A percentile compares a stretch with the other conserved stretches of the same genome.
Conservation (phyloP, 2,113 vertebrate species). For the Phrynosoma platyrhinos region DNA sequence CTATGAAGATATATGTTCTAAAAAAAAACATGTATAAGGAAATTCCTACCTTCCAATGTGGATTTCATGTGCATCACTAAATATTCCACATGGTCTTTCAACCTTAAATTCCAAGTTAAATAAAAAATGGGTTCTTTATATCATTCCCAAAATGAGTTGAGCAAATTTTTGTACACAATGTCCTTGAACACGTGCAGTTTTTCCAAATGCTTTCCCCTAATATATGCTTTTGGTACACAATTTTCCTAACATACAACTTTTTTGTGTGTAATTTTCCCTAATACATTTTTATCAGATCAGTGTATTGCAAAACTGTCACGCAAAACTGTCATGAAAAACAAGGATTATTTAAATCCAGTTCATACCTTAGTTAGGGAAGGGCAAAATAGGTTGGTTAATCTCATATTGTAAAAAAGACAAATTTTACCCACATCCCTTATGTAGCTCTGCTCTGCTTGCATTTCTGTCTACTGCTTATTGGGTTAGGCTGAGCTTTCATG, state of each 20-base stretch:
- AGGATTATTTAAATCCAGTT: not conserved
- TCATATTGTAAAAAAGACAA: not conserved
- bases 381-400: not conserved
- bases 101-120: not conserved
- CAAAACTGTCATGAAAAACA: not conserved
- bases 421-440: not conserved
- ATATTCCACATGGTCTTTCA: too few species aligned
- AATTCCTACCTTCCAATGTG: too few species aligned
- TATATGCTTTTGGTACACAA: not conserved
- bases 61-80: too few species aligned
- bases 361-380: not conserved
- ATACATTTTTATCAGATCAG: not conserved
- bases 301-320: not conserved
- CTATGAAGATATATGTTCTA: too few species aligned
- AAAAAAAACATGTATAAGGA: too few species aligned
- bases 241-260: not conserved
- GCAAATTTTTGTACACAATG: not conserved
- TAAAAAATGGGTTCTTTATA: not conserved
- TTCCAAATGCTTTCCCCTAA: not conserved
- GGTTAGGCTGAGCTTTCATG: not conserved
- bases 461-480: not conserved
- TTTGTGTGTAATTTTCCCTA: not conserved
- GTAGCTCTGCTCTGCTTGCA: not conserved
- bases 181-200: not conserved
- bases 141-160: not conserved